Evolutionary conservation across 1,140 invertebrate species (phyloP).

Genomic region (Harlomillsia oculata): DNA sequence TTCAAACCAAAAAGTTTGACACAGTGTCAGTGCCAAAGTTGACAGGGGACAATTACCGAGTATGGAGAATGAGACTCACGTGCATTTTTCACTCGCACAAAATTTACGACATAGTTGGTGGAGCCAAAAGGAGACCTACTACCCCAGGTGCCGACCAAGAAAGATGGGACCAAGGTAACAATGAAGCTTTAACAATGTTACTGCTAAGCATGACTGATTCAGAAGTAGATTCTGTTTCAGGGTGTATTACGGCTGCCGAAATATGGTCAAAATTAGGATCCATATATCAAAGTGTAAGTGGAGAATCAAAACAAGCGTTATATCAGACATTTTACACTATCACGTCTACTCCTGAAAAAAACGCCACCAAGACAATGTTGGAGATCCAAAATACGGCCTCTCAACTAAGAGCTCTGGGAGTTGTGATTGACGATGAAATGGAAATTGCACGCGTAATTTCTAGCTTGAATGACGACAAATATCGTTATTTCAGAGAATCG

Average conservation of each 20-base stretch:
- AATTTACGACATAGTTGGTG: conserved; percentile 1
- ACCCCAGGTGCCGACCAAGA: not conserved
- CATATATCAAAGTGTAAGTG: conserved; percentile 17
- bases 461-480: conserved; percentile 6
- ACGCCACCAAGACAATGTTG: not conserved
- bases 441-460: conserved; percentile 1
- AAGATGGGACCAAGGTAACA: conserved; percentile 10
- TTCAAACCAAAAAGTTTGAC: conserved; percentile 13
- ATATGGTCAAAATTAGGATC: conserved; percentile 9
- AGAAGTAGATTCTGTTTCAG: conserved; percentile 5
- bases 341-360: not conserved
- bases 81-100: conserved; percentile 7
- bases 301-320: conserved; percentile 3
- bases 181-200: conserved; percentile 8
- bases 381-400: conserved; percentile 5
- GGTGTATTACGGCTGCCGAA: conserved; percentile 2
- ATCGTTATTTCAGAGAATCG: conserved; percentile 1
- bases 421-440: not conserved
- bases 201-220: conserved; percentile 3
- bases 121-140: not conserved
- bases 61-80: conserved; percentile 8
- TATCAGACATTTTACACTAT: conserved; percentile 9
- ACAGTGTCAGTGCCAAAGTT: conserved; percentile 9
- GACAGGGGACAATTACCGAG: conserved; percentile 7
- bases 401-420: not conserved